Percentiles rank a stretch among this genome's conserved stretches.
Evolutionary conservation across 2,113 vertebrate genomes (phyloP).

Genomic region (Lynx canadensis): DNA sequence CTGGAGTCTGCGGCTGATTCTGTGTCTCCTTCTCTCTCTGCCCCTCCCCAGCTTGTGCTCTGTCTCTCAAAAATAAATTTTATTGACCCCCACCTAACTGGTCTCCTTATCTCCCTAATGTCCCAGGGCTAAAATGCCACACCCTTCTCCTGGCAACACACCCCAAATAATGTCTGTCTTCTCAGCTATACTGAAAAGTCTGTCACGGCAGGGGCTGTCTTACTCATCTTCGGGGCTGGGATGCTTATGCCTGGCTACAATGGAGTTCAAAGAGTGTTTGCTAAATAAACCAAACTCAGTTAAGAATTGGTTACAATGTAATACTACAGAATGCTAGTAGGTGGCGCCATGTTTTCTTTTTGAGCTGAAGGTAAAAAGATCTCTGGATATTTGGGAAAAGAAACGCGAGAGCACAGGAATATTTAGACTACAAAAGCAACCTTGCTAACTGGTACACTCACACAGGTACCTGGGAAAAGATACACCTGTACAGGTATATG

Average conservation of each 20-base stretch:
- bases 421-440: background rate
- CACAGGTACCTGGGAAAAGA: background rate
- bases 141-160: accelerated
- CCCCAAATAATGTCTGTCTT: background rate
- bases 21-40: too few species aligned
- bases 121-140: background rate
- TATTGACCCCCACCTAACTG: background rate
- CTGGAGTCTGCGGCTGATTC: too few species aligned
- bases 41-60: too few species aligned
- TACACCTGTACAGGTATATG: background rate
- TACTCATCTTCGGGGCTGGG: background rate
- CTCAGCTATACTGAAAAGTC: background rate
- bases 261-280: background rate
- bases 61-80: background rate
- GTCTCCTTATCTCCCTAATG: background rate
- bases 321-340: slow-evolving; percentile 44
- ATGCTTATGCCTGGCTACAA: background rate
- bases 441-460: background rate
- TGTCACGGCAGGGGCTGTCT: background rate
- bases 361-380: background rate
- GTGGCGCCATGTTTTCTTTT: slow-evolving; percentile 44
- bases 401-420: background rate
- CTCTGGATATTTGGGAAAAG: background rate
- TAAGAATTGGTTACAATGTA: background rate
- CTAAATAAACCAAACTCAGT: background rate